A percentile compares a stretch with the other conserved stretches of the same genome.
phyloP scores from a whole-genome alignment of 2,797 vertebrate species.

The Sebastes minor region DNA sequence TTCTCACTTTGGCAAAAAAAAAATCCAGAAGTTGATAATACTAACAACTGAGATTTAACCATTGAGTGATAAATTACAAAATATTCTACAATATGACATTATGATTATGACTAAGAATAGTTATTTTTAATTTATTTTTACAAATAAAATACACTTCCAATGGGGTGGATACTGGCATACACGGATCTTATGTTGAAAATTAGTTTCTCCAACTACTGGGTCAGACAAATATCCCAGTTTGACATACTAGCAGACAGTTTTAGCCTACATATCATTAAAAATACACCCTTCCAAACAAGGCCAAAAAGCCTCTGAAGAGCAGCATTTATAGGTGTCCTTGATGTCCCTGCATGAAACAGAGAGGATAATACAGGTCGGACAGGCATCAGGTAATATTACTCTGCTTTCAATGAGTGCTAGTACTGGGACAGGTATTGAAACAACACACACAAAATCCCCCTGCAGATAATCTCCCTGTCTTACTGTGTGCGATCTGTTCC shows the following conservation, averaged over 20 bases:
- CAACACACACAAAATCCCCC: constrained; percentile 6
- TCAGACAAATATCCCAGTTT: constrained; percentile 1
- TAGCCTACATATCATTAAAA: constrained; percentile 22
- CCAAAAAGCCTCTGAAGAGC: constrained; percentile 46
- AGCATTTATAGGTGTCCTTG: constrained; percentile 43
- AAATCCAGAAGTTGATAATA: not conserved
- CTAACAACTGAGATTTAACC: not conserved
- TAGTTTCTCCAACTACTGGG: not conserved
- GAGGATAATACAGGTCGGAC: constrained; percentile 24
- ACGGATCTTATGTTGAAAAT: not conserved
- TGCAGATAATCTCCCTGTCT: constrained; percentile 23
- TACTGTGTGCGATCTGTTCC: constrained; percentile 1
- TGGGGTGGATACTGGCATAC: not conserved
- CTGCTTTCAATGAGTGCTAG: constrained; percentile 12
- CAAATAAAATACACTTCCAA: not conserved
- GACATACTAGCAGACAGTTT: not conserved
- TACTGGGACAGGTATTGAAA: constrained; percentile 21
- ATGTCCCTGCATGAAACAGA: constrained; percentile 40
- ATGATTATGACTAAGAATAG: not conserved
- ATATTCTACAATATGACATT: not conserved
- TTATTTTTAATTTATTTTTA: not conserved
- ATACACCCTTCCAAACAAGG: constrained; percentile 24
- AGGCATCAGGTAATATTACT: constrained; percentile 10
- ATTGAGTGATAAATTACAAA: not conserved
- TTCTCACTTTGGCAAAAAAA: not conserved